Evolutionary conservation across 2,113 vertebrate species (phyloP).

Genomic region (Takifugu bimaculatus): DNA sequence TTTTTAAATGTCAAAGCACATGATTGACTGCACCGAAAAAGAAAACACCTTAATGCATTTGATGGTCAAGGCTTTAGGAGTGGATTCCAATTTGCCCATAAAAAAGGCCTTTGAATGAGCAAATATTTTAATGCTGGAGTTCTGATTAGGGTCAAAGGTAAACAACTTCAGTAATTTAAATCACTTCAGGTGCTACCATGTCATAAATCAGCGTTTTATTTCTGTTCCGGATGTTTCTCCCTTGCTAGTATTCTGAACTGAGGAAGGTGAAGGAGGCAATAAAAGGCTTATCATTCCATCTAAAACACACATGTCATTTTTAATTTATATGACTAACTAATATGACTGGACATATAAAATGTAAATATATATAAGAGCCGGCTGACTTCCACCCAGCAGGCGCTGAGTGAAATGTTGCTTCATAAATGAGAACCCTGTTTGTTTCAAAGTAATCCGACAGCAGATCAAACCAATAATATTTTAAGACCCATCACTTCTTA

Average conservation of each 20-base stretch:
- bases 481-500: constrained; percentile 48
- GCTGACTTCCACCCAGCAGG: constrained; percentile 32
- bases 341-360: constrained; percentile 13
- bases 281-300: background rate
- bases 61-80: constrained; percentile 52
- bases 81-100: constrained; percentile 62
- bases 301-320: background rate
- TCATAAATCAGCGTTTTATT: constrained; percentile 40
- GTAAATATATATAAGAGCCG: constrained; percentile 18
- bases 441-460: constrained; percentile 12
- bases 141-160: constrained; percentile 53
- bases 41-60: constrained; percentile 69
- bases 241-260: background rate
- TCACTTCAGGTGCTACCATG: constrained; percentile 24
- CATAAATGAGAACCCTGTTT: constrained; percentile 29
- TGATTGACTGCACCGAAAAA: constrained; percentile 73
- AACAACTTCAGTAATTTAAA: constrained; percentile 46
- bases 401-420: constrained; percentile 4
- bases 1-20: constrained; percentile 75
- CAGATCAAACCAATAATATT: constrained; percentile 39
- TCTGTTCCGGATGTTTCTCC: background rate
- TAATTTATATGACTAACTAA: constrained; percentile 19
- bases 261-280: background rate
- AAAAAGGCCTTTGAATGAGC: constrained; percentile 37
- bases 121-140: constrained; percentile 42